Evolutionary conservation across 35 echinoderm and acorn worm genomes (phyloP).

Genomic region (Apostichopus japonicus): DNA sequence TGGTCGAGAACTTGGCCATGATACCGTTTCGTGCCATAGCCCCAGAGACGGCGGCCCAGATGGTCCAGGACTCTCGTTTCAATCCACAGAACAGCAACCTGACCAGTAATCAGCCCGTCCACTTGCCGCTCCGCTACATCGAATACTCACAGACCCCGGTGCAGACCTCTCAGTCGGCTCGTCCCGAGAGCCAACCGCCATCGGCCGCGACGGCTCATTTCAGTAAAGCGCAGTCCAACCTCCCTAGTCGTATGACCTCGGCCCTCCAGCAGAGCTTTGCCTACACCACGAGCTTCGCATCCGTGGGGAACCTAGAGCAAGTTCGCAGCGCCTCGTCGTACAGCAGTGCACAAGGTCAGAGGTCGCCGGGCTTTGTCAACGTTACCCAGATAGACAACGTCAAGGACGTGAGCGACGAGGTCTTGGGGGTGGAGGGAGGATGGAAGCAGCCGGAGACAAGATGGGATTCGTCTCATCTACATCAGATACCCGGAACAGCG

Average conservation of each 20-base stretch:
- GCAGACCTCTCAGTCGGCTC: slow-evolving; percentile 22
- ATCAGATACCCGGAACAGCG: neutral
- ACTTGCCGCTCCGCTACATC: slow-evolving; percentile 37
- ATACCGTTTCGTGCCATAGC: slow-evolving; percentile 27
- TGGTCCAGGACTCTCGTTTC: slow-evolving; percentile 39
- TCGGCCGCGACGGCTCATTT: neutral
- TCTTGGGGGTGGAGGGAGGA: neutral
- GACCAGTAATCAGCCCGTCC: slow-evolving; percentile 26
- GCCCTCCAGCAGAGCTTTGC: slow-evolving; percentile 34
- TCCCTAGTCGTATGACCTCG: slow-evolving; percentile 44
- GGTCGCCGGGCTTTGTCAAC: slow-evolving; percentile 43
- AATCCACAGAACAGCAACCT: slow-evolving; percentile 23
- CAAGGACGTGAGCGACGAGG: slow-evolving; percentile 12
- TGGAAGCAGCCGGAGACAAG: slow-evolving; percentile 27
- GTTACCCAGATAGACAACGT: slow-evolving; percentile 8
- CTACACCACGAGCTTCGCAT: slow-evolving; percentile 32
- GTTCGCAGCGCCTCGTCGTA: neutral
- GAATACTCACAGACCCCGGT: slow-evolving; percentile 49
- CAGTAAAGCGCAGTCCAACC: slow-evolving; percentile 22
- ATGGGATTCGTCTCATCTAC: slow-evolving; percentile 16
- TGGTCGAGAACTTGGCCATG: slow-evolving; percentile 40
- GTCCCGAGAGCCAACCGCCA: neutral
- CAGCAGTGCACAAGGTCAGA: slow-evolving; percentile 35
- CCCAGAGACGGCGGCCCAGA: slow-evolving; percentile 45
- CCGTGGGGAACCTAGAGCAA: slow-evolving; percentile 1